Conservation (phyloP, 2,888 invertebrate genomes). For the Drosophila lutescens region DNA sequence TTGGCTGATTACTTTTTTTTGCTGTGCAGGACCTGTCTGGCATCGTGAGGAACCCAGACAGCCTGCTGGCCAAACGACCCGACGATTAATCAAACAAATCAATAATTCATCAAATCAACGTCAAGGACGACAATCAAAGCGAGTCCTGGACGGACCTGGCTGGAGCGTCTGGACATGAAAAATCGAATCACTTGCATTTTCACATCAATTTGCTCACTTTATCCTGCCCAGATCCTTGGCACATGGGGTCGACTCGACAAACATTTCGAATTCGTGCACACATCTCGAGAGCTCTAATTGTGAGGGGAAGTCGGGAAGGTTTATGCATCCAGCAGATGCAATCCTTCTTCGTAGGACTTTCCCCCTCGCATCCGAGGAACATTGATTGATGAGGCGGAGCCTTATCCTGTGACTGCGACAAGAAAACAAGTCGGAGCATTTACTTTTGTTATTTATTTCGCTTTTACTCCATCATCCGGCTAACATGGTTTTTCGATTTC, state of each 20-base stretch:
- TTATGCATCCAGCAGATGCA: constrained; percentile 43
- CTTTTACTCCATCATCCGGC: background rate
- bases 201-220: constrained; percentile 62
- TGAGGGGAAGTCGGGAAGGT: constrained; percentile 8
- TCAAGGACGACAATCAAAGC: constrained; percentile 46
- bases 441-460: constrained; percentile 37
- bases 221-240: background rate
- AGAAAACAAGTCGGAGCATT: constrained; percentile 16
- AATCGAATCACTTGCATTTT: constrained; percentile 69
- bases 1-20: background rate
- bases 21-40: background rate
- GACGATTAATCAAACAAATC: constrained; percentile 74
- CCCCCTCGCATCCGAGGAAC: constrained; percentile 3
- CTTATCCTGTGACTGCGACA: constrained; percentile 25
- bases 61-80: constrained; percentile 26
- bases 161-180: constrained; percentile 41
- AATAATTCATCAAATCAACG: constrained; percentile 73
- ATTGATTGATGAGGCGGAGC: constrained; percentile 37
- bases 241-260: background rate
- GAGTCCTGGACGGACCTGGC: constrained; percentile 13
- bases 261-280: constrained; percentile 25
- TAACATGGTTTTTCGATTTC: constrained; percentile 21
- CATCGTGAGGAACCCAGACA: background rate
- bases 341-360: constrained; percentile 26
- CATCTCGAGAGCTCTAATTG: constrained; percentile 36